These are phyloP conservation scores for Papilio polyxenes DNA, from an alignment of 1,140 invertebrate species.

Conservation along the genomic window DNA sequence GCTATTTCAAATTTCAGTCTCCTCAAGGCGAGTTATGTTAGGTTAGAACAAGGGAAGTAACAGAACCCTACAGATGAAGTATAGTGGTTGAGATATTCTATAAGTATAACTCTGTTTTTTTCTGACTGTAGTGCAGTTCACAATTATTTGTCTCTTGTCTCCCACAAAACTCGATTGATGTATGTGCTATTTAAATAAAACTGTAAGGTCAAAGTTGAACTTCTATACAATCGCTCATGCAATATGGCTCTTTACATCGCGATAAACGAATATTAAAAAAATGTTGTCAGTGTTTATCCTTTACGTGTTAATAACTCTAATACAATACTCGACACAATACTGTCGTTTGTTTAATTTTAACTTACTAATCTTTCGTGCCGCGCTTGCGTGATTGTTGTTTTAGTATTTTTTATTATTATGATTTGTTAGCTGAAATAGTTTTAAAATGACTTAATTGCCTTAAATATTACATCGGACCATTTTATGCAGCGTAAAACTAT, in stretches of 20 bases:
- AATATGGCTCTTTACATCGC: not conserved
- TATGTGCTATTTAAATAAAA: not conserved
- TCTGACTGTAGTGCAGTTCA: too few relatives aligned
- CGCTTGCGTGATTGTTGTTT: not conserved
- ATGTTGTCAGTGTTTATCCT: not conserved
- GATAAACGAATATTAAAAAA: not conserved
- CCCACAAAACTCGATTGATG: not conserved
- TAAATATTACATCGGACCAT: not conserved
- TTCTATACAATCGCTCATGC: not conserved
- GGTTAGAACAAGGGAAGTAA: too few relatives aligned
- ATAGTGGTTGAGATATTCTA: too few relatives aligned
- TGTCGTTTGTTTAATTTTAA: not conserved
- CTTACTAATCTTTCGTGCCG: not conserved
- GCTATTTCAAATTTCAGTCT: too few relatives aligned
- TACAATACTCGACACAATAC: not conserved
- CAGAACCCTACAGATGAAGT: too few relatives aligned
- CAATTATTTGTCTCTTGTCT: not conserved
- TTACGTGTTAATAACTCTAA: not conserved
- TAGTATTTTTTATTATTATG: not conserved
- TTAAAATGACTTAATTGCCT: not conserved
- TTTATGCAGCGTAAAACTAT: not conserved
- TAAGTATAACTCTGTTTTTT: too few relatives aligned
- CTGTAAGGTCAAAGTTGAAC: not conserved
- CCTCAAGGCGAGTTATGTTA: too few relatives aligned
- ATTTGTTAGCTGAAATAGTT: not conserved